Evolutionary conservation across 2,888 invertebrate species (phyloP).

Genomic region (Troilus luridus): DNA sequence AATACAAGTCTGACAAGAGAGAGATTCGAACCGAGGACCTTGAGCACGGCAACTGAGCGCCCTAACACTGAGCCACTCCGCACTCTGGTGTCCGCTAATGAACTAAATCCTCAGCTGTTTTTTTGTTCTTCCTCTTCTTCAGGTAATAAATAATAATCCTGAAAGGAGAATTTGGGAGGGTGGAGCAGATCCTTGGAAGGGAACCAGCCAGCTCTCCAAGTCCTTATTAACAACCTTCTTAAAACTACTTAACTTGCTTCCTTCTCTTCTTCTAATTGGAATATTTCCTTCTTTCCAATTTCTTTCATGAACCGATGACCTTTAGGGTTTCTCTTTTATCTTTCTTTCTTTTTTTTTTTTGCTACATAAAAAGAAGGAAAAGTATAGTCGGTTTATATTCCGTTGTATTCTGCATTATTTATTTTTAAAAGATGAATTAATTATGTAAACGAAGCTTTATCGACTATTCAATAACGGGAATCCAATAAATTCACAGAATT

Average conservation of each 20-base stretch:
- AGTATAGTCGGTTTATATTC: neutral
- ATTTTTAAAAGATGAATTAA: too few species aligned
- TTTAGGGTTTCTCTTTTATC: neutral
- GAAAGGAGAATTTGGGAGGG: neutral
- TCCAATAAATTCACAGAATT: too few species aligned
- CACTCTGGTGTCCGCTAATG: too few species aligned
- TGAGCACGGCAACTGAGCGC: too few species aligned
- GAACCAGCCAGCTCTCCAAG: neutral
- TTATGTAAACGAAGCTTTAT: too few species aligned
- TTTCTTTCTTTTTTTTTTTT: neutral
- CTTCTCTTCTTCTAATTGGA: neutral
- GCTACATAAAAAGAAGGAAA: neutral
- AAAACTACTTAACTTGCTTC: slow-evolving; percentile 27
- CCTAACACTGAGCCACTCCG: too few species aligned
- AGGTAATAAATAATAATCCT: neutral
- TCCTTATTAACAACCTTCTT: neutral
- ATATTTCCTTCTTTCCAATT: neutral
- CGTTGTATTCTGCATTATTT: too few species aligned
- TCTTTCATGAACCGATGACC: neutral
- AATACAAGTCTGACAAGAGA: too few species aligned
- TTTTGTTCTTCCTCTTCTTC: neutral
- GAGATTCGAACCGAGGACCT: too few species aligned
- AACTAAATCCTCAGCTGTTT: neutral
- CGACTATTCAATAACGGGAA: too few species aligned
- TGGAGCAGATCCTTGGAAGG: neutral